Evolutionary conservation across 1,140 invertebrate genomes (phyloP).

Genomic region (Chionoecetes opilio): DNA sequence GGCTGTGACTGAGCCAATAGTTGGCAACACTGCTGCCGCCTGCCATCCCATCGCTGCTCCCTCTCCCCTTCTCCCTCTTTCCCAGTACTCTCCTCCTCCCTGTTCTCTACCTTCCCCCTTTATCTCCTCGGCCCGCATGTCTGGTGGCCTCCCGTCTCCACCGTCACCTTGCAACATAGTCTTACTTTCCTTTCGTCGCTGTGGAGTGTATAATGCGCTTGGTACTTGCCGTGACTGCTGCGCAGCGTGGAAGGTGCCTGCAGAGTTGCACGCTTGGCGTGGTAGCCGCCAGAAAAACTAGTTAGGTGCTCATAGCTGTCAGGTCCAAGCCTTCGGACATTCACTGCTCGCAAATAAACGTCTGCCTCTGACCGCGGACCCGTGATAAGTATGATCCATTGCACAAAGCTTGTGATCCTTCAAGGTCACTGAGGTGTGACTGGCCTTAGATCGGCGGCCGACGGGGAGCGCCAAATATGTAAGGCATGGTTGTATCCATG

Average conservation of each 20-base stretch:
- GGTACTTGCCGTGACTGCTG: too few relatives aligned
- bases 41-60: not conserved
- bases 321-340: constrained; percentile 1
- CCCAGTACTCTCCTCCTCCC: too few relatives aligned
- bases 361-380: not conserved
- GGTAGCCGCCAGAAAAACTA: not conserved
- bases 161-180: not conserved
- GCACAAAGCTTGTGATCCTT: not conserved
- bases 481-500: too few relatives aligned
- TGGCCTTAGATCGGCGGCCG: not conserved
- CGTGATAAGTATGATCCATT: not conserved
- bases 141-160: not conserved
- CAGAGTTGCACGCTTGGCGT: not conserved
- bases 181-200: not conserved
- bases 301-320: constrained; percentile 5
- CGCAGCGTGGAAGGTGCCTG: too few relatives aligned
- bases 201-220: not conserved
- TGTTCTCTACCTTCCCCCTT: not conserved
- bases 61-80: too few relatives aligned
- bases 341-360: constrained; percentile 5
- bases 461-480: too few relatives aligned
- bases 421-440: not conserved
- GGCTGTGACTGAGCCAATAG: not conserved
- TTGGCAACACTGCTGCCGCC: constrained; percentile 13
- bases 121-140: not conserved